phyloP scores from a whole-genome alignment of 2,797 vertebrate genomes.

The Chloroceryle inda region DNA sequence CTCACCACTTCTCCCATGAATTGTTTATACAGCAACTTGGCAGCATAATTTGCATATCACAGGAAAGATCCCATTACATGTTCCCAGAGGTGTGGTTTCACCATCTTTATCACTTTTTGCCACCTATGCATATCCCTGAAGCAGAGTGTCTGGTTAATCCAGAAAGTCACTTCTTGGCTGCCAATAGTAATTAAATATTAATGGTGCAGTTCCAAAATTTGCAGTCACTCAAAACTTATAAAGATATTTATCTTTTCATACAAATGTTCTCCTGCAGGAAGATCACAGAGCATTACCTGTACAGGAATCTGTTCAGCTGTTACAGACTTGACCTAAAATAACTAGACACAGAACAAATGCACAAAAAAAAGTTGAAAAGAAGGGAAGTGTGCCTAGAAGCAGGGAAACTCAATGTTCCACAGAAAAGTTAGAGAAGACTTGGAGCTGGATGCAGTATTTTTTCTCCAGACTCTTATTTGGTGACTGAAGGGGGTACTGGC shows the following conservation, averaged over 20 bases:
- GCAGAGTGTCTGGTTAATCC: constrained; percentile 20
- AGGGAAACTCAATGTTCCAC: neutral
- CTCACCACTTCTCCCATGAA: constrained; percentile 39
- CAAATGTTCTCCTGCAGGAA: neutral
- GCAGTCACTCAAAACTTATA: constrained; percentile 37
- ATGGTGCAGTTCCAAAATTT: neutral
- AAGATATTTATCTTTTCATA: neutral
- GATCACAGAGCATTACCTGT: neutral
- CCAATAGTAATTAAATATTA: constrained; percentile 37
- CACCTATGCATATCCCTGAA: constrained; percentile 54
- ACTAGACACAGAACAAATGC: neutral
- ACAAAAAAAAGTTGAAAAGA: neutral
- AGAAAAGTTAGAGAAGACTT: neutral
- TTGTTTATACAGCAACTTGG: constrained; percentile 40
- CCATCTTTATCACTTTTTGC: constrained; percentile 45
- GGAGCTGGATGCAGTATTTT: neutral
- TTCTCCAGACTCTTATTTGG: neutral
- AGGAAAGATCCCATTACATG: constrained; percentile 52
- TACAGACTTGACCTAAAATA: constrained; percentile 1
- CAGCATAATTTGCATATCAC: constrained; percentile 49
- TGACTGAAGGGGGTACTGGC: neutral
- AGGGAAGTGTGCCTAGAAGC: neutral
- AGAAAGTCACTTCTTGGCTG: constrained; percentile 32
- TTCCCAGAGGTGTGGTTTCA: constrained; percentile 38
- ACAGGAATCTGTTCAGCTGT: constrained; percentile 1